Evolutionary conservation across 2,888 invertebrate genomes (phyloP), one percentile per base, ranked within the genome.

Genomic region (Periphyllus acericola): DNA sequence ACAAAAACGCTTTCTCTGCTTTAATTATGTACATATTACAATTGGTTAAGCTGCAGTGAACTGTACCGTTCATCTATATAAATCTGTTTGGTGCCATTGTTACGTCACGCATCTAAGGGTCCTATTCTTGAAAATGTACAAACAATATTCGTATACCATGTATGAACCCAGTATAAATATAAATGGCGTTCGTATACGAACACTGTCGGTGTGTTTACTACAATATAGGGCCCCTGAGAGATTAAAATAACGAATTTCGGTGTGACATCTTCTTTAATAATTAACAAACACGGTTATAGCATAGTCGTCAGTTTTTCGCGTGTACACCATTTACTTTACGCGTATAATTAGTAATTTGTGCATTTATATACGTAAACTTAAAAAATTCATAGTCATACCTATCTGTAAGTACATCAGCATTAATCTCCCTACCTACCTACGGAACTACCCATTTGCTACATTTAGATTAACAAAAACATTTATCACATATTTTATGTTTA

Each of bases 231-330:
- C 82, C 71, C 82, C 19, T 36, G 82, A 82, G 71, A 82, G 82
- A 82, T 82, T 82, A 32, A 71, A 82, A 82, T 71, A 82, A 68
- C 68, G 52, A 71, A 71, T 71, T 71, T 82, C 25, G 46, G 46
- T 25, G 82, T 82, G 82, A 71, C 71, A 71, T 82, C 71, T 71
- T 52, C 82, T 82, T n/a, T 52, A 82, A 82, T 82, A 82, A 82
- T 82, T 82, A 82, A 82, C 46, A 71, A 82, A 82, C 52, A 82
- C 32, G 71, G 82, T 82, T 82, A 46, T 52, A 71, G 32, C 68
- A 46, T 46, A 11, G 71, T 25, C 52, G 68, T 71, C 71, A 82
- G 68, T 82, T 82, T 81, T 82, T 82, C 46, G 29, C 32, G 32
- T 25, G 32, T 82, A 36, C 66, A 66, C 32, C n/a, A 80, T 80